Evolutionary conservation across 2,888 invertebrate species (phyloP).

Genomic region (Pyralis farinalis): DNA sequence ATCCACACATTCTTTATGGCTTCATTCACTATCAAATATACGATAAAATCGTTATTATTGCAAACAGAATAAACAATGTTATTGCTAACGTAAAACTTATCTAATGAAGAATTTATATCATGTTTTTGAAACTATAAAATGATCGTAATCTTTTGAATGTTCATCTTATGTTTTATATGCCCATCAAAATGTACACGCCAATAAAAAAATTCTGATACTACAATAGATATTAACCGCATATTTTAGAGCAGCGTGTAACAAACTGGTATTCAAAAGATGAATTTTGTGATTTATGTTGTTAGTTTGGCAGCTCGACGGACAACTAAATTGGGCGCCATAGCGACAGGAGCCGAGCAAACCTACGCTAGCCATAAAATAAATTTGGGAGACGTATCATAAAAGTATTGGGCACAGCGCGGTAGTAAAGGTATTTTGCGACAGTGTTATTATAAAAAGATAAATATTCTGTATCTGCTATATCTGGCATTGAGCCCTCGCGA

Average conservation of each 20-base stretch:
- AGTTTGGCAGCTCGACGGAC: slow-evolving; percentile 5
- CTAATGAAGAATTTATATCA: no score
- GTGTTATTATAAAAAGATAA: no score
- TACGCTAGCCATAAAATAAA: no score
- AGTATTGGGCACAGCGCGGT: no score
- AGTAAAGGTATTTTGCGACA: no score
- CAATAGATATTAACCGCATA: background rate
- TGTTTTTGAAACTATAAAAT: no score
- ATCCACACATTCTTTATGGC: slow-evolving; percentile 11
- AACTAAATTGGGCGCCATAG: slow-evolving; percentile 2
- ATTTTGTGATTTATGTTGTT: slow-evolving; percentile 5
- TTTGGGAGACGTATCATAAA: no score
- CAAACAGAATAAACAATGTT: background rate
- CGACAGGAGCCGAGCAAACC: no score
- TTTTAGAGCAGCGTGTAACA: slow-evolving; percentile 2
- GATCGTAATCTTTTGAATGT: no score
- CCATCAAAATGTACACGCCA: background rate
- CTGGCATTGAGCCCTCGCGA: no score
- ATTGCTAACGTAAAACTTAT: background rate
- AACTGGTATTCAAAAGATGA: slow-evolving; percentile 2
- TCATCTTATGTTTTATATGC: background rate
- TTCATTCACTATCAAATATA: slow-evolving; percentile 2
- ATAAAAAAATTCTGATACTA: background rate
- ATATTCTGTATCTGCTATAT: no score
- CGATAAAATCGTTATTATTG: slow-evolving; percentile 1